Evolutionary conservation across 2,797 vertebrate genomes (phyloP).

Genomic region (Tangara arthus): DNA sequence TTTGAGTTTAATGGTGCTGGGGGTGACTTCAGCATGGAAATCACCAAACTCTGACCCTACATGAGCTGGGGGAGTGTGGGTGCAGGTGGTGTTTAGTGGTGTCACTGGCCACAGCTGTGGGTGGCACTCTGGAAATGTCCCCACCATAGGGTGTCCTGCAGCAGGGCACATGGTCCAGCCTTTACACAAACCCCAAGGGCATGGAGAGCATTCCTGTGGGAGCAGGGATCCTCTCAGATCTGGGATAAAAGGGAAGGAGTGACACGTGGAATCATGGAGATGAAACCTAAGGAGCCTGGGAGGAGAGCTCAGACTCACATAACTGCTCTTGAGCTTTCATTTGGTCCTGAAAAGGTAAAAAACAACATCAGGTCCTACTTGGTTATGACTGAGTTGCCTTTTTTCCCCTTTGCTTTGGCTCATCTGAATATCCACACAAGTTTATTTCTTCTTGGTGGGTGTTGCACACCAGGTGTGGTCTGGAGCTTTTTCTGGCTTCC

Average conservation of each 20-base stretch:
- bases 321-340: background rate
- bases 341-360: background rate
- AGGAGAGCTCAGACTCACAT: background rate
- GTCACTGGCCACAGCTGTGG: background rate
- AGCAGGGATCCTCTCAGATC: background rate
- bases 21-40: background rate
- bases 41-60: background rate
- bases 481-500: background rate
- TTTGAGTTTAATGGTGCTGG: background rate
- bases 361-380: background rate
- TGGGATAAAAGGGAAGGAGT: background rate
- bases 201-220: background rate
- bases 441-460: background rate
- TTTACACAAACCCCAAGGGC: background rate
- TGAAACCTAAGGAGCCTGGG: background rate
- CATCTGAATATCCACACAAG: background rate
- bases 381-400: background rate
- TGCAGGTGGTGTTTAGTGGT: accelerated
- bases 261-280: background rate
- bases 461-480: background rate
- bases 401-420: background rate
- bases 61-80: background rate
- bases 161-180: background rate
- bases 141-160: background rate
- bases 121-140: background rate